These are phyloP conservation scores for Cantharis flavilabris DNA, from an alignment of 2,888 invertebrate species.

Conservation along the genomic window DNA sequence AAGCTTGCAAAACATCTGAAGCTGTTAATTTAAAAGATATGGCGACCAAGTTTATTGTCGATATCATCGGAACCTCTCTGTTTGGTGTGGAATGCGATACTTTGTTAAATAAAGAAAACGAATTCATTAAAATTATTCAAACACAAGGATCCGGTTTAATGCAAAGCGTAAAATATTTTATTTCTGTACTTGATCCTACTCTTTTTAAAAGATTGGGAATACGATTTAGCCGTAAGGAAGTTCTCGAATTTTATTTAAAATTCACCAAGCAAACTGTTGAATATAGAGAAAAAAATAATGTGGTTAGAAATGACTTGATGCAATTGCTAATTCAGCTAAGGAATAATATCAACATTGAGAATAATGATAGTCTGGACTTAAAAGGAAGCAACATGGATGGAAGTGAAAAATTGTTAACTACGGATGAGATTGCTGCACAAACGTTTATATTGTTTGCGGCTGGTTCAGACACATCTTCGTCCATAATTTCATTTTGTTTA, in stretches of 20 bases:
- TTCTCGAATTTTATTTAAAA: not conserved
- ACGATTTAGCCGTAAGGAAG: not conserved
- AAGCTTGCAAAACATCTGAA: not conserved
- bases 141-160: constrained; percentile 32
- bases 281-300: constrained; percentile 2
- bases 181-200: not conserved
- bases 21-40: constrained; percentile 36
- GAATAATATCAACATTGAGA: not conserved
- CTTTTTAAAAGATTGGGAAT: not conserved
- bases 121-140: constrained; percentile 43
- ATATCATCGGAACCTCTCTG: constrained; percentile 51
- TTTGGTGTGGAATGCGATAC: constrained; percentile 53
- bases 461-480: constrained; percentile 51
- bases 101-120: constrained; percentile 50
- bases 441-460: constrained; percentile 43
- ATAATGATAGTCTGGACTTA: not conserved
- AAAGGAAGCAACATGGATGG: not conserved
- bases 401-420: constrained; percentile 4
- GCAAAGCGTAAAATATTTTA: not conserved
- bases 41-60: constrained; percentile 48
- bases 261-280: not conserved
- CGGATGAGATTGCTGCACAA: constrained; percentile 35
- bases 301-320: constrained; percentile 2
- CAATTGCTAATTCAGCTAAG: constrained; percentile 9
- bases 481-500: constrained; percentile 54